These are phyloP conservation scores for Aspidapion aeneum DNA, from an alignment of 2,888 invertebrate species.

Conservation along the genomic window DNA sequence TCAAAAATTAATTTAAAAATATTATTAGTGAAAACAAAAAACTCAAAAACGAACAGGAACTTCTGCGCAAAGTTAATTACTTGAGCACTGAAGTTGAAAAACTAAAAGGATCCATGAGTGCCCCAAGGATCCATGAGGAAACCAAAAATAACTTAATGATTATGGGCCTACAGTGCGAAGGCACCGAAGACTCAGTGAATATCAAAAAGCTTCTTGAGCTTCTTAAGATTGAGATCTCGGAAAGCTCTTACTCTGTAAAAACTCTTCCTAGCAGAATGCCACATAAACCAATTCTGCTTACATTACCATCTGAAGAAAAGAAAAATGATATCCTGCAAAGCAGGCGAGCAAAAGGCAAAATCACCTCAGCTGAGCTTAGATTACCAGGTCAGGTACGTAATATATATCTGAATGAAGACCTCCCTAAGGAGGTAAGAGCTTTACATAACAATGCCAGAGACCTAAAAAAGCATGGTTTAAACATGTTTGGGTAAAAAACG, in stretches of 20 bases:
- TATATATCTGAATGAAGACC: background rate
- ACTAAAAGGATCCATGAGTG: background rate
- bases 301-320: background rate
- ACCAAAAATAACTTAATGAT: background rate
- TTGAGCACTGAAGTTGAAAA: background rate
- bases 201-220: background rate
- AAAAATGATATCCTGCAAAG: background rate
- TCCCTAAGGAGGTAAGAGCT: background rate
- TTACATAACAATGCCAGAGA: background rate
- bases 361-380: background rate
- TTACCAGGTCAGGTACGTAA: background rate
- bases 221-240: background rate
- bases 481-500: background rate
- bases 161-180: background rate
- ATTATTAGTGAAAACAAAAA: background rate
- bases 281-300: background rate
- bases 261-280: background rate
- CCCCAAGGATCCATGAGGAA: too few relatives aligned
- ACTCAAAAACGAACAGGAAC: background rate
- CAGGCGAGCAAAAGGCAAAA: background rate
- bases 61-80: background rate
- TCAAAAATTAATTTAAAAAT: background rate
- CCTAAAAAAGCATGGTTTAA: background rate
- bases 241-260: too few relatives aligned
- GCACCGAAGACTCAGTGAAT: too few relatives aligned